phyloP scores from a whole-genome alignment of 2,113 vertebrate species.

The Vanacampus margaritifer region DNA sequence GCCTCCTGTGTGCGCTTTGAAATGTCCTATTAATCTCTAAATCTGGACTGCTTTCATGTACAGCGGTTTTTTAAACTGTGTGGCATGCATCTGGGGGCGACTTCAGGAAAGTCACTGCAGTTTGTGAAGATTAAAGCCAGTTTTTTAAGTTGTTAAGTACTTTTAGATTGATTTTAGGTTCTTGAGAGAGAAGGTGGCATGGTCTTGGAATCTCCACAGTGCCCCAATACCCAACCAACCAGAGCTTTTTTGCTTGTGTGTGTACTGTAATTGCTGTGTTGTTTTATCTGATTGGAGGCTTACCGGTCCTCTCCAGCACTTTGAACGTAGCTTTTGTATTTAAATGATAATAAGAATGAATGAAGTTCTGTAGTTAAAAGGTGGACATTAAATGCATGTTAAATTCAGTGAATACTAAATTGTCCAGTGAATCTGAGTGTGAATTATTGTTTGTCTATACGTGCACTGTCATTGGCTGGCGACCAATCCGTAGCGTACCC shows the following conservation, averaged over 20 bases:
- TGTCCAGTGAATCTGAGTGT: neutral
- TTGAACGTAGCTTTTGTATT: neutral
- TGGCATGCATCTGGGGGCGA: too few relatives aligned
- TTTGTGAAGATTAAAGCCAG: neutral
- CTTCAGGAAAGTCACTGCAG: neutral
- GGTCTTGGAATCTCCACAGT: neutral
- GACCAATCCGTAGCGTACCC: neutral
- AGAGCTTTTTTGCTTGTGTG: too few relatives aligned
- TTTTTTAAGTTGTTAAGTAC: neutral
- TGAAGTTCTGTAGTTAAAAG: too few relatives aligned
- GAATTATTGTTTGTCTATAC: neutral
- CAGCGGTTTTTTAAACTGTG: neutral
- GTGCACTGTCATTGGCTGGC: neutral
- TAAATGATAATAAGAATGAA: neutral
- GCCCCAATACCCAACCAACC: too few relatives aligned
- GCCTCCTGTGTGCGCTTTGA: constrained; percentile 10
- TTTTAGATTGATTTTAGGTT: neutral
- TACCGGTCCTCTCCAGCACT: too few relatives aligned
- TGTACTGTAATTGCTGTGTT: neutral
- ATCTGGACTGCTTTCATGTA: constrained; percentile 12
- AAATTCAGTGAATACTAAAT: neutral
- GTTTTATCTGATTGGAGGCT: neutral
- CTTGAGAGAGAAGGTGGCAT: neutral
- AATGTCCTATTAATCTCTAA: neutral
- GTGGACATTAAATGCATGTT: too few relatives aligned